Percentiles rank a stretch among this genome's conserved stretches.
Conservation (phyloP, 2,888 invertebrate genomes). For the Eupithecia dodoneata region DNA sequence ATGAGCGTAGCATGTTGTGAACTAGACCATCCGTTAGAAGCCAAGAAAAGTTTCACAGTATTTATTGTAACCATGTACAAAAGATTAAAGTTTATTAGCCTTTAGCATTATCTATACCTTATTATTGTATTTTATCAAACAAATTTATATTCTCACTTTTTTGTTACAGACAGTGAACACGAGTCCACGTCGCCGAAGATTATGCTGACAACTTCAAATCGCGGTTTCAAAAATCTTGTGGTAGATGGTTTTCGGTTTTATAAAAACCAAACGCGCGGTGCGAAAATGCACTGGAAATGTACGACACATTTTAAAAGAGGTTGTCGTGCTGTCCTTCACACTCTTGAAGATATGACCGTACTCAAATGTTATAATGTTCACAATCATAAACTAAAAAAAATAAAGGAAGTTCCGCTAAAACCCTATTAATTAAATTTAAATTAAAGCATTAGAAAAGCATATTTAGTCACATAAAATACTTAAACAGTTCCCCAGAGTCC, state of each 20-base stretch:
- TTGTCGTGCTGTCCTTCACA: background rate
- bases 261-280: background rate
- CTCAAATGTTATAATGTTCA: background rate
- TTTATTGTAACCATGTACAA: background rate
- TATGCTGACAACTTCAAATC: background rate
- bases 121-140: background rate
- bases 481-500: background rate
- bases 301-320: background rate
- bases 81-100: background rate
- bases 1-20: too few species aligned
- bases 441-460: background rate
- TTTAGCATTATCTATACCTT: background rate
- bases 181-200: background rate
- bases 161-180: background rate
- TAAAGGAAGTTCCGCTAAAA: background rate
- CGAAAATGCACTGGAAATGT: background rate
- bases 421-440: background rate
- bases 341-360: constrained; percentile 1
- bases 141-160: background rate
- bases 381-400: background rate
- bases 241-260: background rate
- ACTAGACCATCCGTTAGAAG: too few species aligned
- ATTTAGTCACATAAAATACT: background rate
- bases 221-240: background rate
- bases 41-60: too few species aligned